Evolutionary conservation across 2,797 vertebrate genomes (phyloP), one percentile per base, ranked within the genome.

Genomic region (Taeniopygia guttata): DNA sequence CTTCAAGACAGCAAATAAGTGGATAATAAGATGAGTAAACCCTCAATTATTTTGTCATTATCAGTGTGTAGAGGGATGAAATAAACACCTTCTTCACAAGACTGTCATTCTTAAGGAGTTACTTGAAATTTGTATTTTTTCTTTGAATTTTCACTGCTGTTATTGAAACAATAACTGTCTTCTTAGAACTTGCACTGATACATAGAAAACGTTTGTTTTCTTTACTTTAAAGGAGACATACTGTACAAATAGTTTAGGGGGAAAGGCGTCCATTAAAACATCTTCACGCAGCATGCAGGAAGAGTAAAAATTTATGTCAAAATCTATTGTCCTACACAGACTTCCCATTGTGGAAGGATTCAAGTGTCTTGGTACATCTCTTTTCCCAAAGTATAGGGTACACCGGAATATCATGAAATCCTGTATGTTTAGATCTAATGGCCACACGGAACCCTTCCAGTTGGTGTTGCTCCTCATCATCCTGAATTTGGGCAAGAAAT

Each of bases 371-470:
- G 13, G 1, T 38, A 30, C 7, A 42, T 32, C 16, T 60, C 38
- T 67, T 88, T 70, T 58, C 8, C 21, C 11, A 36, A 74, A 58
- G 2, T 34, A 15, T 19, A 18, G 3, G 11, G 12, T 9, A 17
- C 8, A 21, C 18, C 30, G 60, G 13, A 3, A 20, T n/a, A 46
- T 20, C 34, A 38, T 21, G 2, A 10, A 56, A 45, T 22, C 25
- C 21, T 7, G 0, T n/a, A 8, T 45, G 66, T 77, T 55, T 56
- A 77, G 0, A 18, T 42, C 13, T 32, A 48, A 55, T 22, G 10
- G 10, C 13, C 15, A 15, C 16, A 56, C 7, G 13, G 13, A 81
- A 77, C 8, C 5, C 17, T 58, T 2, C 2, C 4, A 1, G 1
- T 20, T 66, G 5, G 3, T 26, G 4, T 32, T 62, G 32, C 7